A percentile compares a stretch with the other conserved stretches of the same genome.
phyloP scores from a whole-genome alignment of 64 coral and sea anemone genomes.

The Pocillopora verrucosa region DNA sequence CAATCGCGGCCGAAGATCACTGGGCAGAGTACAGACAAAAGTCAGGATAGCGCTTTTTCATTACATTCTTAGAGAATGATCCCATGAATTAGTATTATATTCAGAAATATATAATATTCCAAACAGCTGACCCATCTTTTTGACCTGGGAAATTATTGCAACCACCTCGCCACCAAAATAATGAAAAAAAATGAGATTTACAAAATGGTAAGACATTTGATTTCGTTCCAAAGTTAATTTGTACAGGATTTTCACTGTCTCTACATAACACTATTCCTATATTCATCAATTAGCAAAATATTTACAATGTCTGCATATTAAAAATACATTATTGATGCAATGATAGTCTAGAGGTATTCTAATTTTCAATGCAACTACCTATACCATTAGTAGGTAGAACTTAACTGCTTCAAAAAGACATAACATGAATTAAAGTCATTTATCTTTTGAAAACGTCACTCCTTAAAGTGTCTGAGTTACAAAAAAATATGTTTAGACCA shows the following conservation, averaged over 20 bases:
- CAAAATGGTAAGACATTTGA: background rate
- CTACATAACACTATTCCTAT: background rate
- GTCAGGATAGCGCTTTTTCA: too few species aligned
- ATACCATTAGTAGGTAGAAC: background rate
- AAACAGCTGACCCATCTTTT: too few species aligned
- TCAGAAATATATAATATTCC: too few species aligned
- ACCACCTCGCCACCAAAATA: background rate
- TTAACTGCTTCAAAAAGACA: background rate
- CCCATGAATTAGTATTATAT: too few species aligned
- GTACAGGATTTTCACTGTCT: slow-evolving; percentile 9
- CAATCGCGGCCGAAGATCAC: too few species aligned
- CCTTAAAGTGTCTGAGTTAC: background rate
- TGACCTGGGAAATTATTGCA: background rate
- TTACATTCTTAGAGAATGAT: too few species aligned
- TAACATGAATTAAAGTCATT: background rate
- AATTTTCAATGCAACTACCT: background rate
- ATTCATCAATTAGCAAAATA: background rate
- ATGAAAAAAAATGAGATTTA: background rate
- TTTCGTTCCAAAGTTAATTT: slow-evolving; percentile 1
- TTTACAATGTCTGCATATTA: slow-evolving; percentile 28
- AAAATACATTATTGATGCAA: slow-evolving; percentile 39
- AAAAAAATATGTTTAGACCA: background rate
- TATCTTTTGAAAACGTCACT: background rate
- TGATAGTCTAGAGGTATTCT: background rate
- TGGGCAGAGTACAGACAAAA: too few species aligned